Conservation (phyloP, 2,113 vertebrate species). For the Synodontis membranacea region DNA sequence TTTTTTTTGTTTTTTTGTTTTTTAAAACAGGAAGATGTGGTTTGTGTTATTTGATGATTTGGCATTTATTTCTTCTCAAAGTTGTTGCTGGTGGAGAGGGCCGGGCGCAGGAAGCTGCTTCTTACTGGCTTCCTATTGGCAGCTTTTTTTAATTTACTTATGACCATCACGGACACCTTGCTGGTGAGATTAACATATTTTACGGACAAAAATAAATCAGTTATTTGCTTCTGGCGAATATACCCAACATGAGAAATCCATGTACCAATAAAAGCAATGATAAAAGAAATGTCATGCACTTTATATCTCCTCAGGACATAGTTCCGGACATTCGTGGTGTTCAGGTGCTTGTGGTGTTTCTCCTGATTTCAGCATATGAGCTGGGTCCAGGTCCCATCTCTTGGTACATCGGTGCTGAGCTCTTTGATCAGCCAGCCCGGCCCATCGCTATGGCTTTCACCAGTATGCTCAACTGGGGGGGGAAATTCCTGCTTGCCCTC, state of each 20-base stretch:
- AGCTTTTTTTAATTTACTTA: slow-evolving; percentile 67
- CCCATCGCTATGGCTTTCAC: slow-evolving; percentile 73
- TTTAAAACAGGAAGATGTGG: neutral
- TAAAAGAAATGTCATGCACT: neutral
- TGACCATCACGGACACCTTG: slow-evolving; percentile 70
- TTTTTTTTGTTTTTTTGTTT: no score
- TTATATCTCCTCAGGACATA: slow-evolving; percentile 53
- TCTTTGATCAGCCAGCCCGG: slow-evolving; percentile 68
- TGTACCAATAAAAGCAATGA: neutral
- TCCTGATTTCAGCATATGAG: slow-evolving; percentile 70
- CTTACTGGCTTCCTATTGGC: slow-evolving; percentile 66
- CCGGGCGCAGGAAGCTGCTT: slow-evolving; percentile 62
- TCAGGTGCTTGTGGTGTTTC: slow-evolving; percentile 68
- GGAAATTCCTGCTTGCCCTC: slow-evolving; percentile 70
- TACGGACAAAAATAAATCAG: neutral
- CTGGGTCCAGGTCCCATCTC: slow-evolving; percentile 68
- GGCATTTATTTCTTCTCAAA: slow-evolving; percentile 44
- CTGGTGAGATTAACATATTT: slow-evolving; percentile 62
- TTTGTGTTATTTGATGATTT: neutral
- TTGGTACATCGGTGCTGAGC: slow-evolving; percentile 70
- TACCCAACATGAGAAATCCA: neutral
- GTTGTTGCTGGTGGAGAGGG: slow-evolving; percentile 70
- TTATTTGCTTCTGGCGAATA: neutral
- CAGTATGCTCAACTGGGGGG: slow-evolving; percentile 72
- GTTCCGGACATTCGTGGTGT: slow-evolving; percentile 63